A percentile compares a stretch with the other conserved stretches of the same genome.
Conservation (phyloP, 2,888 invertebrate species). For the Ophion ventricosus region DNA sequence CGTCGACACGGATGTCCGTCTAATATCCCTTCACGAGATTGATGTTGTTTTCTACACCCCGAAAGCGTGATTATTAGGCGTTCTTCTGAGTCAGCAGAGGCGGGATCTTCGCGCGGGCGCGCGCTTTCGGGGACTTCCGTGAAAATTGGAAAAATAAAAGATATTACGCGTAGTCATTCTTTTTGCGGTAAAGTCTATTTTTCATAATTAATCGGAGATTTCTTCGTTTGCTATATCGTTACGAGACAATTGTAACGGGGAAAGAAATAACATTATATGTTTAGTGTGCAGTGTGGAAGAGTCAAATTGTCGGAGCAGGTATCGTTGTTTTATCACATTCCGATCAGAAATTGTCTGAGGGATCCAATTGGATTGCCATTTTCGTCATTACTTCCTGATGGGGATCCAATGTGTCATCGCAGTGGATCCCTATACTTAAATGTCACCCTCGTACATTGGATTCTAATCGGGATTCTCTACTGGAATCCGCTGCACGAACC, state of each 20-base stretch:
- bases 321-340: no score
- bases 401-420: no score
- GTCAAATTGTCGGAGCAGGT: neutral
- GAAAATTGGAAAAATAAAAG: conserved; percentile 28
- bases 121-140: neutral
- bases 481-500: no score
- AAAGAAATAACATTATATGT: no score
- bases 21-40: conserved; percentile 62
- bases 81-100: conserved; percentile 46
- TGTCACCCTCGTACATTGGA: no score
- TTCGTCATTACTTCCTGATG: no score
- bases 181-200: conserved; percentile 1
- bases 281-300: no score
- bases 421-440: no score
- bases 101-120: conserved; percentile 44
- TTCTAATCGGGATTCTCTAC: no score
- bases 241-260: no score
- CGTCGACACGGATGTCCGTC: conserved; percentile 56
- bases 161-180: conserved; percentile 55
- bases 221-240: neutral
- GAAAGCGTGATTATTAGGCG: conserved; percentile 58
- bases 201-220: neutral
- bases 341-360: no score
- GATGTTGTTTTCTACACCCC: conserved; percentile 63
- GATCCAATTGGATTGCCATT: no score